Conservation (phyloP, 2,113 vertebrate genomes). For the Istiophorus platypterus region DNA sequence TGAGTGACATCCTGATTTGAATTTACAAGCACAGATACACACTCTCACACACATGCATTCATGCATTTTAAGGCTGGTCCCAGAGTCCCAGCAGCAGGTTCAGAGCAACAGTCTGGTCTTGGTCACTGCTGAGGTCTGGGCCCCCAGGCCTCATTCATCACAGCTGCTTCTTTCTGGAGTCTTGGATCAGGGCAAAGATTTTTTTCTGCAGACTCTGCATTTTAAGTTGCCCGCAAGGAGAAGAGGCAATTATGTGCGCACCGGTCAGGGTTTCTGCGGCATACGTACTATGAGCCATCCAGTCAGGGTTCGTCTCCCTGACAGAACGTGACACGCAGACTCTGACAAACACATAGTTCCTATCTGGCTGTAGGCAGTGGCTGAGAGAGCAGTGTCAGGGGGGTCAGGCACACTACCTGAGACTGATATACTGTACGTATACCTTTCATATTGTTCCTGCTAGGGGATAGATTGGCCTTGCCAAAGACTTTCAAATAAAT, state of each 20-base stretch:
- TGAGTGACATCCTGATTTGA: conserved; percentile 46
- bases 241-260: conserved; percentile 69
- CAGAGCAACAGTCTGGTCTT: conserved; percentile 62
- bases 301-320: conserved; percentile 49
- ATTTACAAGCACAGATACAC: conserved; percentile 21
- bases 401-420: conserved; percentile 44
- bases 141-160: conserved; percentile 78
- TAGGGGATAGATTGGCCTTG: conserved; percentile 40
- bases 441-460: conserved; percentile 48
- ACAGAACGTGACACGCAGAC: conserved; percentile 59
- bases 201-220: conserved; percentile 74
- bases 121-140: conserved; percentile 67
- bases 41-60: neutral
- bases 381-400: conserved; percentile 50
- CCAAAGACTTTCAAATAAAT: conserved; percentile 55
- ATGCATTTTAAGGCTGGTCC: conserved; percentile 25
- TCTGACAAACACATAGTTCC: conserved; percentile 40
- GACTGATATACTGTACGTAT: conserved; percentile 49
- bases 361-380: conserved; percentile 64
- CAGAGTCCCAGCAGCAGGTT: conserved; percentile 56
- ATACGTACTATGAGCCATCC: conserved; percentile 48
- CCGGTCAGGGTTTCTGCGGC: conserved; percentile 69
- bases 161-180: conserved; percentile 62
- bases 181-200: conserved; percentile 55
- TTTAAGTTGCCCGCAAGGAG: conserved; percentile 57